Conservation (phyloP, 2,797 vertebrate genomes). For the Syngnathus rostellatus region DNA sequence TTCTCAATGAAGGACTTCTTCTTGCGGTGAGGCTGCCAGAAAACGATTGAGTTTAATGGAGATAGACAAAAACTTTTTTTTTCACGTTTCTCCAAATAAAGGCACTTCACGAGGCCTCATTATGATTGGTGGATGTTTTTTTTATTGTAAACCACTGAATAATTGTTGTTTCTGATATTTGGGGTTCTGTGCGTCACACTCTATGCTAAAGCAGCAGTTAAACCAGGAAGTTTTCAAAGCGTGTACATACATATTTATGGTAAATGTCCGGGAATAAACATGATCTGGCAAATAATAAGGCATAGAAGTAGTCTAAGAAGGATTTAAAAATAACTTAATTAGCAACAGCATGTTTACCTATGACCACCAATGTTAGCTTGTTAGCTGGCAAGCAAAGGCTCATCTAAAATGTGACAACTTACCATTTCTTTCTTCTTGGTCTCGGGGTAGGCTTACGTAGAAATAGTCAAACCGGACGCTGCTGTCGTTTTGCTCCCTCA, state of each 20-base stretch:
- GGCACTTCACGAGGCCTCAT: too few relatives aligned
- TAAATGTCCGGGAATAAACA: neutral
- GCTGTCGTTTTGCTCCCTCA: neutral
- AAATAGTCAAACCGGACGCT: neutral
- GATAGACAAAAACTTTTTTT: too few relatives aligned
- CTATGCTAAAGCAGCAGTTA: too few relatives aligned
- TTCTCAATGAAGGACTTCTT: constrained; percentile 95
- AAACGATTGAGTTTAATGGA: neutral
- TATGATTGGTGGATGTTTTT: too few relatives aligned
- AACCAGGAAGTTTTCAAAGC: too few relatives aligned
- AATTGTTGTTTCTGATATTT: too few relatives aligned
- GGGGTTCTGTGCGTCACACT: too few relatives aligned
- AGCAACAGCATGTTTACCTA: neutral
- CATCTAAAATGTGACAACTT: neutral
- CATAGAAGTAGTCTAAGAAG: neutral
- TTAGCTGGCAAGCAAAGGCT: constrained; percentile 2
- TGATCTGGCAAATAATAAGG: neutral
- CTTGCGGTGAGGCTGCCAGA: constrained; percentile 84
- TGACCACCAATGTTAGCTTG: neutral
- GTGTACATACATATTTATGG: too few relatives aligned
- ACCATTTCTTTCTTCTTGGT: constrained; percentile 41
- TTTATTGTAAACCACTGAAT: too few relatives aligned
- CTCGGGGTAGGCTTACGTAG: too few relatives aligned
- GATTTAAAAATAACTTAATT: neutral
- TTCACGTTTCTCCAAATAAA: too few relatives aligned